phyloP scores from a whole-genome alignment of 2,113 vertebrate species.

The Eleginops maclovinus region DNA sequence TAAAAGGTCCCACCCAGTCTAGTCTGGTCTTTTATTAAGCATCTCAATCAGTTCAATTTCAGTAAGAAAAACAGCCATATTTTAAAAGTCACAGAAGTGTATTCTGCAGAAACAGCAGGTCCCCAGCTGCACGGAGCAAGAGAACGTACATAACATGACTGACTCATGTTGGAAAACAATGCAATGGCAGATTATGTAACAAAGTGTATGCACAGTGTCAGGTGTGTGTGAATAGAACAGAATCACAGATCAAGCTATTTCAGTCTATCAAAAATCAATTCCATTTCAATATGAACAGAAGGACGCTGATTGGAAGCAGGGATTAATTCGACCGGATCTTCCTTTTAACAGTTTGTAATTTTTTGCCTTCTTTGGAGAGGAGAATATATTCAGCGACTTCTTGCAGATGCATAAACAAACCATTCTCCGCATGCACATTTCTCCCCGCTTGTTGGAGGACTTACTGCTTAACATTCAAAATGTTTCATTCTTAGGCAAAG shows the following conservation, averaged over 20 bases:
- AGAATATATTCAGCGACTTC: slow-evolving; percentile 16
- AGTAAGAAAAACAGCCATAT: slow-evolving; percentile 59
- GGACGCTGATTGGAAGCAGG: slow-evolving; percentile 1
- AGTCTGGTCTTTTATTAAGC: slow-evolving; percentile 69
- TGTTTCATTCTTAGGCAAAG: slow-evolving; percentile 19
- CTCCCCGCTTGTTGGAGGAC: neutral
- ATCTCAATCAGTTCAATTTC: slow-evolving; percentile 58
- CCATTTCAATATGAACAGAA: slow-evolving; percentile 33
- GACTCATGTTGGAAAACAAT: slow-evolving; percentile 37
- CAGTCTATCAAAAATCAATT: slow-evolving; percentile 14
- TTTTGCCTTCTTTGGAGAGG: neutral
- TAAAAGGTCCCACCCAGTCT: slow-evolving; percentile 23
- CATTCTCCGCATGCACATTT: slow-evolving; percentile 50
- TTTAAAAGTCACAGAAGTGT: slow-evolving; percentile 47
- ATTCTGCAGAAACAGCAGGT: slow-evolving; percentile 18
- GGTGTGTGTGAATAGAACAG: slow-evolving; percentile 6
- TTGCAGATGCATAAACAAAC: slow-evolving; percentile 25
- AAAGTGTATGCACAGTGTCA: slow-evolving; percentile 27
- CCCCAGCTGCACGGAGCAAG: slow-evolving; percentile 31
- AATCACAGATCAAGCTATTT: slow-evolving; percentile 15
- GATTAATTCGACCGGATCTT: neutral
- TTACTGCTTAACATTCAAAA: slow-evolving; percentile 15
- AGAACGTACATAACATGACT: slow-evolving; percentile 18
- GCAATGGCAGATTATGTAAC: slow-evolving; percentile 22
- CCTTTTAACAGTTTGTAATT: neutral